Percentiles rank a stretch among this genome's conserved stretches.
Conservation (phyloP, 2,113 vertebrate genomes). For the Macquaria ambigua region DNA sequence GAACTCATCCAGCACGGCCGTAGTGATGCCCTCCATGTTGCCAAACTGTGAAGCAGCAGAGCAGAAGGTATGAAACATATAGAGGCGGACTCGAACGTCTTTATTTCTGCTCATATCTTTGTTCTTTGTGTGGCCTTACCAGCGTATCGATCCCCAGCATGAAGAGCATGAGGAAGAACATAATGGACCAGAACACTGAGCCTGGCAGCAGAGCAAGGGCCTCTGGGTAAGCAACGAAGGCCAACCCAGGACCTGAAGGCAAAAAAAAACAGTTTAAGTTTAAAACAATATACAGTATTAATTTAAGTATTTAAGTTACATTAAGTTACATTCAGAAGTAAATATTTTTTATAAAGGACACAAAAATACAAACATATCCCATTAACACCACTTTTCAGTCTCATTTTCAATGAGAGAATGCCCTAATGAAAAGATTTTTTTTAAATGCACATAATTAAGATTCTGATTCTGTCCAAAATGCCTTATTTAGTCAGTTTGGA, state of each 20-base stretch:
- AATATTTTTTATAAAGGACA: neutral
- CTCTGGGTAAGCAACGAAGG: constrained; percentile 90
- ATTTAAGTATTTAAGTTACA: neutral
- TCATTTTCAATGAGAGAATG: neutral
- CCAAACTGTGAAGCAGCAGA: constrained; percentile 83
- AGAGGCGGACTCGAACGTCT: neutral
- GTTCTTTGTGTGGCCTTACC: constrained; percentile 70
- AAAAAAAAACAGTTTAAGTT: neutral
- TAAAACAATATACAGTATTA: neutral
- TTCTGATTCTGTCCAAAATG: neutral
- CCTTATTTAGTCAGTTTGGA: neutral
- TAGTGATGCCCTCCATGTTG: constrained; percentile 90
- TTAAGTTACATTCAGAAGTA: neutral
- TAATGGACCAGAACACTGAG: constrained; percentile 87
- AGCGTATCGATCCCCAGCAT: constrained; percentile 88
- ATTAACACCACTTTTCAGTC: neutral
- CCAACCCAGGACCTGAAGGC: constrained; percentile 85
- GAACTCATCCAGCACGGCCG: constrained; percentile 87
- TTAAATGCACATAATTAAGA: neutral
- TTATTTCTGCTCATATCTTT: constrained; percentile 2
- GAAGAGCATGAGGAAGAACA: constrained; percentile 90
- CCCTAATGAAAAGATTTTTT: no score
- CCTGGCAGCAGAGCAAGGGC: constrained; percentile 88
- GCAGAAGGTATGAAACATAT: neutral
- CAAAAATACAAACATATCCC: neutral